phyloP scores from a whole-genome alignment of 2,113 vertebrate genomes.

The Mesembrinibis cayennensis region DNA sequence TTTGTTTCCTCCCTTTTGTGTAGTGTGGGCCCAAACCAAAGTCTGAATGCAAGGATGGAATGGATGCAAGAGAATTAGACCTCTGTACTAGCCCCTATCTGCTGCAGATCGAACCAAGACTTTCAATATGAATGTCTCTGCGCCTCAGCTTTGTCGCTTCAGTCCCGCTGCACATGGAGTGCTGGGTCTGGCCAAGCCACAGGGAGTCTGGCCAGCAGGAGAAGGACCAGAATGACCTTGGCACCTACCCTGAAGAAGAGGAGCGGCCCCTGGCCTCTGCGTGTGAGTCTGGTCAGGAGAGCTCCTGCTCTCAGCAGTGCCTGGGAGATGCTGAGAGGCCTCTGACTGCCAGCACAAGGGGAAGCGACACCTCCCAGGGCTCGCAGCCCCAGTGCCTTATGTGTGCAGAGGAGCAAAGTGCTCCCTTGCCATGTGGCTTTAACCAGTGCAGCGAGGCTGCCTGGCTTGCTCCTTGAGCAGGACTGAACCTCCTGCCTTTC shows the following conservation, averaged over 20 bases:
- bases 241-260: neutral
- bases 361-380: neutral
- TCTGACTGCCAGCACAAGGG: neutral
- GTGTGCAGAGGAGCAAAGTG: neutral
- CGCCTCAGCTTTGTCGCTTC: neutral
- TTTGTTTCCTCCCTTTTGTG: neutral
- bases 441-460: neutral
- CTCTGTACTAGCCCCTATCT: neutral
- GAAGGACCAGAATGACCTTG: neutral
- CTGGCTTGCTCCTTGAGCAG: neutral
- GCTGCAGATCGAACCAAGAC: neutral
- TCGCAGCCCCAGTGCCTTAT: accelerated
- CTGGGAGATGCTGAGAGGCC: neutral
- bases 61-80: neutral
- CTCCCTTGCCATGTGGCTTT: too few species aligned
- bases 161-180: neutral
- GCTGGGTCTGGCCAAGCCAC: neutral
- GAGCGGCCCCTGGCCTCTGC: neutral
- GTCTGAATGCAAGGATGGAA: neutral
- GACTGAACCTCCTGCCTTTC: neutral
- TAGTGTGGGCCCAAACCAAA: neutral
- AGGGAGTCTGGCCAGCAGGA: neutral
- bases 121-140: neutral
- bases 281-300: neutral
- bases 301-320: neutral